A percentile compares a stretch with the other conserved stretches of the same genome.
Evolutionary conservation across 2,888 invertebrate genomes (phyloP).

Genomic region (Digitonthophagus gazella): DNA sequence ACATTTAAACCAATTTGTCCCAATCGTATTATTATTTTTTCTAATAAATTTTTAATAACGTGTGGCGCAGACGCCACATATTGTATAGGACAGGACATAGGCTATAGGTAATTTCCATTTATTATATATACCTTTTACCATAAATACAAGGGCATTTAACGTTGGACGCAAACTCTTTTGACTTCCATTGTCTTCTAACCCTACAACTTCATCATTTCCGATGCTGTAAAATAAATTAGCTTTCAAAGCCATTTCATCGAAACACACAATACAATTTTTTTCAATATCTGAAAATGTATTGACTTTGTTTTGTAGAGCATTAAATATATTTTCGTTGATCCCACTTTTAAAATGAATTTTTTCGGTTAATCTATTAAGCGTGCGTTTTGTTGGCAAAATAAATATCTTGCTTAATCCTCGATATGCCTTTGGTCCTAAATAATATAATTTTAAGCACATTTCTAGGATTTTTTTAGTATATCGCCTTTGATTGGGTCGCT

Average conservation of each 20-base stretch:
- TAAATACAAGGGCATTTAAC: slow-evolving; percentile 14
- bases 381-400: too few relatives aligned
- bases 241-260: slow-evolving; percentile 19
- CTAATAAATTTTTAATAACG: slow-evolving; percentile 5
- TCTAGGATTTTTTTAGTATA: too few relatives aligned
- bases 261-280: slow-evolving; percentile 14
- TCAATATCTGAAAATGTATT: too few relatives aligned
- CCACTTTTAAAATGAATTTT: too few relatives aligned
- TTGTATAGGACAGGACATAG: slow-evolving; percentile 21
- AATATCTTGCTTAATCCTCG: too few relatives aligned
- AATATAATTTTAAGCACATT: too few relatives aligned
- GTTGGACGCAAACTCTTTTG: neutral
- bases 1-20: slow-evolving; percentile 16
- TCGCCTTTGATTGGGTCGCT: too few relatives aligned
- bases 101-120: slow-evolving; percentile 28
- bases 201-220: slow-evolving; percentile 1
- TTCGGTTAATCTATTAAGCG: too few relatives aligned
- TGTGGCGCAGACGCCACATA: neutral
- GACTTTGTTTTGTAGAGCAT: too few relatives aligned
- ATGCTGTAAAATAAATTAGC: neutral
- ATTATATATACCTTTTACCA: slow-evolving; percentile 22
- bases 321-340: too few relatives aligned
- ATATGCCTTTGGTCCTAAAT: too few relatives aligned
- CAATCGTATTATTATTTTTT: slow-evolving; percentile 12
- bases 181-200: neutral